Base-by-base conservation (phyloP, 2,113 vertebrate species). In the Neogale vison region DNA sequence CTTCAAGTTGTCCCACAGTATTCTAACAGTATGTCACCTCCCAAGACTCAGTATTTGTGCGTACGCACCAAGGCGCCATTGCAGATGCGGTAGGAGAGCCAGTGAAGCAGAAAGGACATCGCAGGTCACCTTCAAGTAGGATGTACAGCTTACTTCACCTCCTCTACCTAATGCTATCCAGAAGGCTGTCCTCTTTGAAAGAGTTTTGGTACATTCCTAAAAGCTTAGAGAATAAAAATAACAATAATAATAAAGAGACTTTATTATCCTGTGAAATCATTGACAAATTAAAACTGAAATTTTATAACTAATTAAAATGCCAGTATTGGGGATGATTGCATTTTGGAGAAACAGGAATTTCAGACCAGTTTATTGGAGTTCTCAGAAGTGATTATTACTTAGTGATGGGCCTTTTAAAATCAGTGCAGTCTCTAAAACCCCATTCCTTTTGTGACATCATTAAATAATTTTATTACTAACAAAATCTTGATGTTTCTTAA, bases 381-480 rank as follows among this genome's bases (percentile, higher is more conserved):
- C 71, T 84, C 47, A n/a, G 61, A 94, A 57, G 34, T 79, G 89
- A 95, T 81, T 93, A 94, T 93, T 91, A 47, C n/a, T 90, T 79
- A 39, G 74, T 83, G 76, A 94, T 74, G 36, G 34, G 8, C 10
- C 13, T 92, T 86, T 96, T 36, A 94, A 97, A 86, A 80, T 96
- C 92, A 42, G 17, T 93, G 36, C 7, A 31, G 7, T 88, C 13
- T 87, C 23, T 90, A 45, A 89, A 94, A 85, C n/a, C 13, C 55
- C 36, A 84, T 79, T 93, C 31, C 45, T 92, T 61, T 88, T 57
- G 55, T 76, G 47, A 42, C 2, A 42, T 74, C 52, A 63, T 86
- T 86, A 94, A 94, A 92, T 92, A 74, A 63, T 86, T 80, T 80
- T 88, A 83, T 90, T 90, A 65, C n/a, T 90, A 92, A 69, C 31